Base-by-base conservation (phyloP, 2,888 invertebrate genomes). In the Sycophila texana region DNA sequence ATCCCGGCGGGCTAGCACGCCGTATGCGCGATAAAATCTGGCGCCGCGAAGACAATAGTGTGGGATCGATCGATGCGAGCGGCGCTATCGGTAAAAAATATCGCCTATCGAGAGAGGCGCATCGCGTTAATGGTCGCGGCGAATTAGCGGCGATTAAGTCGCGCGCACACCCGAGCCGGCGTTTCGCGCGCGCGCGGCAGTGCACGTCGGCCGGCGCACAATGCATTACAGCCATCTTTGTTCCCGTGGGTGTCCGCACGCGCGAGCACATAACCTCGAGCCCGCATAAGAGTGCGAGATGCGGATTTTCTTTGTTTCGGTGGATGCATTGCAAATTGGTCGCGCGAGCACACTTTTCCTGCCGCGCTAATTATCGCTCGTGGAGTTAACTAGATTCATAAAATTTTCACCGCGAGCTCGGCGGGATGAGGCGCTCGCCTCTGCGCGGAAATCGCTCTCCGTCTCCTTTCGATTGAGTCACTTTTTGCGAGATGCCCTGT, bases 291-390 rank as follows among this genome's bases (percentile, higher is more conserved):
- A 26, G 73, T 30, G 57, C 49, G 53, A 80, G 77, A 58, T 72
- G 65, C 76, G 76, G 81, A 81, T 81, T 81, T 81, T 81, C 81
- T 81, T 81, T 81, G 81, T 81, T 79, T 79, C 77, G 75, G 55
- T 30, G 53, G 76, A 81, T 81, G 81, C 79, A 81, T 74, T 39
- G 74, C 61, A 73, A 81, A 81, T 79, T 79, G 58, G 74, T 73
- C 70, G 65, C 58, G n/a, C n/a, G n/a, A n/a, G n/a, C n/a, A n/a
- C n/a, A 58, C 80, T 75, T 77, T 77, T 77, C 77, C 77, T 58
- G 58, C 67, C 61, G 63, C 53, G 51, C 67, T 58, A 74, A 70
- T 75, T 72, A 72, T 66, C 60, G 39, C 60, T 26, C 74, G 39
- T 51, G 65, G 39, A 39, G 39, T 39, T 39, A 55, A 30, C 49